Conservation (phyloP, 2,888 invertebrate genomes). For the Hydrotaea diabolus region DNA sequence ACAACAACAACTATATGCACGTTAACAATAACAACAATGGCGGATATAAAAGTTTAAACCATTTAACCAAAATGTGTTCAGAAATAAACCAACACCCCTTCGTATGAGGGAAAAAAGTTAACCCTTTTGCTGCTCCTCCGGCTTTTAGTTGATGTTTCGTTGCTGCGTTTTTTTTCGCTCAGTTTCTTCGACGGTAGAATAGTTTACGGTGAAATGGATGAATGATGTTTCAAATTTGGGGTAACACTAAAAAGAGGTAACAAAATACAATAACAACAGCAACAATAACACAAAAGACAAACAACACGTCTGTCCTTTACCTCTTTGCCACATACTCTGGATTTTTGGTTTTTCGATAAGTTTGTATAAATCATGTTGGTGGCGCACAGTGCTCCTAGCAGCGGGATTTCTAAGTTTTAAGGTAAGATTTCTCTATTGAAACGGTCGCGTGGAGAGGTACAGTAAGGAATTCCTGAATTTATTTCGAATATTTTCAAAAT, state of each 20-base stretch:
- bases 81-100: neutral
- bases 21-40: slow-evolving; percentile 62
- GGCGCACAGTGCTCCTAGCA: slow-evolving; percentile 7
- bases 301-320: neutral
- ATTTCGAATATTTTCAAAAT: no score
- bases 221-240: slow-evolving; percentile 44
- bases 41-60: slow-evolving; percentile 65
- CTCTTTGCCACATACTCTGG: slow-evolving; percentile 38
- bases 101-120: slow-evolving; percentile 18
- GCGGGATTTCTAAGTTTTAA: no score
- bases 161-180: neutral
- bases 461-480: no score
- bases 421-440: no score
- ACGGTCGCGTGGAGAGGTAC: no score
- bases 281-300: neutral
- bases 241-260: slow-evolving; percentile 41
- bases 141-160: neutral
- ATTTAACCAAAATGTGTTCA: slow-evolving; percentile 61
- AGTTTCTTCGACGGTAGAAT: slow-evolving; percentile 12
- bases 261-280: neutral
- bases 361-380: slow-evolving; percentile 63
- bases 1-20: no score
- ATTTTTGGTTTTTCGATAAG: slow-evolving; percentile 31
- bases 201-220: slow-evolving; percentile 12
- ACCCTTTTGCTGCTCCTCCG: neutral